phyloP scores from a whole-genome alignment of 2,888 invertebrate genomes.

The Andricus curvator region DNA sequence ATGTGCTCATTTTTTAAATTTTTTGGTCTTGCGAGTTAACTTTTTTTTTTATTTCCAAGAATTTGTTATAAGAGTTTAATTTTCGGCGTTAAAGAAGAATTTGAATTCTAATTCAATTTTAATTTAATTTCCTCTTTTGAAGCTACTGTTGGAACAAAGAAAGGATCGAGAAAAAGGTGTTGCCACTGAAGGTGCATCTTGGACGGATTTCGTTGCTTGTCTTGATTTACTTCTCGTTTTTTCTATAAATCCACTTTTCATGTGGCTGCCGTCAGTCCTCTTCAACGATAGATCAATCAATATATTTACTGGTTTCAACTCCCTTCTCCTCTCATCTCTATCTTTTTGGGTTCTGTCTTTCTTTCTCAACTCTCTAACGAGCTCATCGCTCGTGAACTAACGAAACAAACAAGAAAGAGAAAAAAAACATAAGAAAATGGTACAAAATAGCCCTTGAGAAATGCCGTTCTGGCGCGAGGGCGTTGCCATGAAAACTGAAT shows the following conservation, averaged over 20 bases:
- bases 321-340: slow-evolving; percentile 1
- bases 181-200: slow-evolving; percentile 15
- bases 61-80: too few species aligned
- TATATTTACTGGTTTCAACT: slow-evolving; percentile 56
- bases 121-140: too few species aligned
- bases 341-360: slow-evolving; percentile 49
- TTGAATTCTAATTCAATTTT: too few species aligned
- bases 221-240: neutral
- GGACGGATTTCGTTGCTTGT: neutral
- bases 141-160: neutral
- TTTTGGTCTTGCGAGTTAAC: too few species aligned
- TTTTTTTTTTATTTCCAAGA: too few species aligned
- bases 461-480: slow-evolving; percentile 64
- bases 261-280: slow-evolving; percentile 21
- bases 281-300: slow-evolving; percentile 75
- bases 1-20: too few species aligned
- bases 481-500: slow-evolving; percentile 62
- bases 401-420: slow-evolving; percentile 53
- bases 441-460: slow-evolving; percentile 72
- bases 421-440: slow-evolving; percentile 71
- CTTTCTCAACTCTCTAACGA: slow-evolving; percentile 65
- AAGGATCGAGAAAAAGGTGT: neutral
- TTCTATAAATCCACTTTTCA: slow-evolving; percentile 12
- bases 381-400: slow-evolving; percentile 67
- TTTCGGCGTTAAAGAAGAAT: too few species aligned